Evolutionary conservation across 2,113 vertebrate genomes (phyloP).

Genomic region (Bubo blakistoni): DNA sequence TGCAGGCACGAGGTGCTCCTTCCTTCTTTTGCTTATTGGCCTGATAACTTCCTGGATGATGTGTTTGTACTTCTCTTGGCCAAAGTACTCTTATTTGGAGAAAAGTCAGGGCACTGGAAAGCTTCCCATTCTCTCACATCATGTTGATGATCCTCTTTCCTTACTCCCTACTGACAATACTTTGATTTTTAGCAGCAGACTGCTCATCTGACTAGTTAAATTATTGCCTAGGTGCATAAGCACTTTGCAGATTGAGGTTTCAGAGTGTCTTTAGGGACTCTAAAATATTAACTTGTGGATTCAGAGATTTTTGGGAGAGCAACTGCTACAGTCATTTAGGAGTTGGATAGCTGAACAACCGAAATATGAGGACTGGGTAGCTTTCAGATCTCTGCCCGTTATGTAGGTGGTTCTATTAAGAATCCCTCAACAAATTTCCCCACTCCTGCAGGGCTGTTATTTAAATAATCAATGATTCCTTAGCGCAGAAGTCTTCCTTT

Average conservation of each 20-base stretch:
- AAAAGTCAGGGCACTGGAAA: neutral
- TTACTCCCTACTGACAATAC: neutral
- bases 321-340: neutral
- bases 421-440: neutral
- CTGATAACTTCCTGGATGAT: neutral
- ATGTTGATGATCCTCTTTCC: neutral
- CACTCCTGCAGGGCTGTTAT: neutral
- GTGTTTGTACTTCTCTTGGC: neutral
- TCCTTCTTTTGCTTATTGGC: neutral
- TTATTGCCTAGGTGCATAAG: neutral
- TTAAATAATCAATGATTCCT: neutral
- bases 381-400: neutral
- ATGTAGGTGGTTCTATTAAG: neutral
- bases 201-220: neutral
- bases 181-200: neutral
- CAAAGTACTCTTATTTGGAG: neutral
- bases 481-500: neutral
- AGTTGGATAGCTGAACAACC: neutral
- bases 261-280: neutral
- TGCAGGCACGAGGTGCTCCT: fast-evolving
- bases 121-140: neutral
- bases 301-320: neutral
- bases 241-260: neutral
- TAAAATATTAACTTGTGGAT: neutral
- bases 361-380: neutral